Evolutionary conservation across 92 coral and sea anemone species (phyloP).

Genomic region (Parazoanthus swiftii): DNA sequence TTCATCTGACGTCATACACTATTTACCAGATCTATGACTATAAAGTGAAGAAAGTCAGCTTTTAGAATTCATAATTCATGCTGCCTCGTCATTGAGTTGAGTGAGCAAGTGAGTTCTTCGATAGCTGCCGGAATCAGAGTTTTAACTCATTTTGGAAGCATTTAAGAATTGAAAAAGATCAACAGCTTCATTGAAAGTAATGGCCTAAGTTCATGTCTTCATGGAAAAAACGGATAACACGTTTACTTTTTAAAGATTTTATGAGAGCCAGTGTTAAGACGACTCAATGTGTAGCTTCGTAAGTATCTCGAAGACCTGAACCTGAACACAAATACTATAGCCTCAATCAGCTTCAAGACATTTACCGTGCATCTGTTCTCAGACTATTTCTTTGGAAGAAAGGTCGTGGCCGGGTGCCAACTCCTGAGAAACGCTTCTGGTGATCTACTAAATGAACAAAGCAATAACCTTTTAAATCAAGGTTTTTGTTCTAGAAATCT

Average conservation of each 20-base stretch:
- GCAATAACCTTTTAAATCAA: not conserved
- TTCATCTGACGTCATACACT: constrained; percentile 25
- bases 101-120: not conserved
- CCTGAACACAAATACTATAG: too few relatives aligned
- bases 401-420: not conserved
- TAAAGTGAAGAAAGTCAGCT: constrained; percentile 10
- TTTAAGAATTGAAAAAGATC: not conserved
- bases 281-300: too few relatives aligned
- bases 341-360: not conserved
- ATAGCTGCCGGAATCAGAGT: not conserved
- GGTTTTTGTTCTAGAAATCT: not conserved
- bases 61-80: not conserved
- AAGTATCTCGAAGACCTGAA: not conserved
- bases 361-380: too few relatives aligned
- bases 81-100: not conserved
- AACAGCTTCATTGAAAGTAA: too few relatives aligned
- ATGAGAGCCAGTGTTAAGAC: too few relatives aligned
- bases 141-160: not conserved
- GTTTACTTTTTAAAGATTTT: too few relatives aligned
- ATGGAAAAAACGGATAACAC: too few relatives aligned
- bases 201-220: too few relatives aligned
- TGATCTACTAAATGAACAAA: not conserved
- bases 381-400: not conserved
- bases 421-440: not conserved
- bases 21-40: not conserved